Percentiles rank a stretch among this genome's conserved stretches.
Evolutionary conservation across 2,797 vertebrate species (phyloP).

Genomic region (Oryzias dopingdopingensis): DNA sequence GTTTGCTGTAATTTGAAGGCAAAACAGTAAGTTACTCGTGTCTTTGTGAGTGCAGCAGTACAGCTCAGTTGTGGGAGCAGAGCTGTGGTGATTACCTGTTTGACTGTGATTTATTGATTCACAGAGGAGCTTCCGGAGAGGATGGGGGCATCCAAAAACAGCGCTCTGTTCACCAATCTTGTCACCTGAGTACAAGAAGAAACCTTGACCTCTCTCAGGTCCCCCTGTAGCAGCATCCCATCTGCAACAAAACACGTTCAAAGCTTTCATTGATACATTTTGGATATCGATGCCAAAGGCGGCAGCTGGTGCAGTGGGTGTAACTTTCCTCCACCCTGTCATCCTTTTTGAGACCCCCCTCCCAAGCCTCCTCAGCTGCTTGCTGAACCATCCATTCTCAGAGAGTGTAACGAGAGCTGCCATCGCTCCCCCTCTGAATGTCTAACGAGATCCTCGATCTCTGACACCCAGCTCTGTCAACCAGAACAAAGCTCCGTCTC

Average conservation of each 20-base stretch:
- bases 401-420: slow-evolving; percentile 48
- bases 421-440: slow-evolving; percentile 52
- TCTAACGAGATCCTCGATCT: slow-evolving; percentile 68
- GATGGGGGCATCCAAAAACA: slow-evolving; percentile 12
- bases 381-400: slow-evolving; percentile 46
- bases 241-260: slow-evolving; percentile 14
- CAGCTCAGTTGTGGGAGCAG: neutral
- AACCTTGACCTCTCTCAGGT: slow-evolving; percentile 24
- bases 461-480: slow-evolving; percentile 68
- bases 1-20: too few species aligned
- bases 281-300: slow-evolving; percentile 40
- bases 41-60: slow-evolving; percentile 1
- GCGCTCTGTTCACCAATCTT: slow-evolving; percentile 17
- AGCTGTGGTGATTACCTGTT: slow-evolving; percentile 24
- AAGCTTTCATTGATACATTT: slow-evolving; percentile 32
- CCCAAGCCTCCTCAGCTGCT: slow-evolving; percentile 13
- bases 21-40: neutral
- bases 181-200: slow-evolving; percentile 18
- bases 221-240: slow-evolving; percentile 22
- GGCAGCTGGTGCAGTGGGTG: slow-evolving; percentile 43
- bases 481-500: slow-evolving; percentile 68
- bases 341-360: slow-evolving; percentile 34
- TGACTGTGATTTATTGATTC: slow-evolving; percentile 23
- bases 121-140: slow-evolving; percentile 3
- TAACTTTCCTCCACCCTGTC: slow-evolving; percentile 38